Percentiles rank a stretch among this genome's conserved stretches.
Evolutionary conservation across 2,797 vertebrate genomes (phyloP).

Genomic region (Ctenopoma kingsleyae): DNA sequence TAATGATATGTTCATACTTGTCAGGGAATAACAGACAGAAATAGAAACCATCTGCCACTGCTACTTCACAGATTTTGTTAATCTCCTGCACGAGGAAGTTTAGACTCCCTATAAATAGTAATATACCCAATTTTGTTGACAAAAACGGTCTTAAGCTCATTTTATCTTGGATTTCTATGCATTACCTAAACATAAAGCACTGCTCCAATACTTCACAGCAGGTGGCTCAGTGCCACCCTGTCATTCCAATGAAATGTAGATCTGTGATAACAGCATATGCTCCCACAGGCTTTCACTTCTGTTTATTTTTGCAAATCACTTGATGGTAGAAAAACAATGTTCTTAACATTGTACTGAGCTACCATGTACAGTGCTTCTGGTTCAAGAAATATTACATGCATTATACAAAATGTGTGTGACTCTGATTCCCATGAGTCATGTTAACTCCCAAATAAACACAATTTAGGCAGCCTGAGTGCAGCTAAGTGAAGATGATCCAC

Average conservation of each 20-base stretch:
- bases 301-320: conserved; percentile 70
- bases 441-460: conserved; percentile 50
- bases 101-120: conserved; percentile 13
- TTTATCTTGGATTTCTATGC: conserved; percentile 65
- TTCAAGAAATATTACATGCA: conserved; percentile 46
- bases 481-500: conserved; percentile 33
- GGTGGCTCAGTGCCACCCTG: conserved; percentile 68
- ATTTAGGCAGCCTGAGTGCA: conserved; percentile 14
- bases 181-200: conserved; percentile 55
- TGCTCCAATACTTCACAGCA: conserved; percentile 57
- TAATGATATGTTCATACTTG: conserved; percentile 19
- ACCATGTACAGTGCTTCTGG: conserved; percentile 21
- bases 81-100: conserved; percentile 24
- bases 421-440: conserved; percentile 50
- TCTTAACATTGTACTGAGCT: conserved; percentile 42
- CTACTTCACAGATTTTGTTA: conserved; percentile 28
- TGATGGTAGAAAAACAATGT: conserved; percentile 62
- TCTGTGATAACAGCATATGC: conserved; percentile 72
- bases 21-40: conserved; percentile 35
- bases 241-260: conserved; percentile 72
- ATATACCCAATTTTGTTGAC: conserved; percentile 45
- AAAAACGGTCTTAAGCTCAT: conserved; percentile 46
- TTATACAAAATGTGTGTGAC: conserved; percentile 50
- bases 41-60: conserved; percentile 52
- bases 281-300: conserved; percentile 60